A percentile compares a stretch with the other conserved stretches of the same genome.
These are phyloP conservation scores for Lycia hirtaria DNA, from an alignment of 2,888 invertebrate genomes.

Conservation along the genomic window DNA sequence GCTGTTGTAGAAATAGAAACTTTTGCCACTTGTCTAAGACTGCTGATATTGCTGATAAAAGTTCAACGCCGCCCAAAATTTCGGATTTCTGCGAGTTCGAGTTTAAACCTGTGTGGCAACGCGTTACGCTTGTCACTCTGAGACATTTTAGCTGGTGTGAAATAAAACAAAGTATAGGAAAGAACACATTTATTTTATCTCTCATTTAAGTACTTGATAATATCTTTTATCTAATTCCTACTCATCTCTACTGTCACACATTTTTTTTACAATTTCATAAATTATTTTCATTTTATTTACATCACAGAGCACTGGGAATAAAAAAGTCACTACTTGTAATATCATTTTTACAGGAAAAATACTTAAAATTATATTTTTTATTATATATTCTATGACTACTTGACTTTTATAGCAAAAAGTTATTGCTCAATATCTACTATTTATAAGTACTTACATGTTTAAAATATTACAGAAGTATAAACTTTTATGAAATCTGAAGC, in stretches of 20 bases:
- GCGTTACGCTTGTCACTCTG: no score
- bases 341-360: conserved; percentile 30
- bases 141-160: neutral
- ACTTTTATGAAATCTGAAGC: no score
- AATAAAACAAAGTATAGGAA: conserved; percentile 42
- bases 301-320: conserved; percentile 43
- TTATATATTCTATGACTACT: neutral
- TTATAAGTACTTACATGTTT: no score
- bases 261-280: conserved; percentile 37
- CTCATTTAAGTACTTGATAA: conserved; percentile 40
- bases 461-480: no score
- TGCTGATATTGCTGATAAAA: no score
- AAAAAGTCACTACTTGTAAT: conserved; percentile 9
- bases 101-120: no score
- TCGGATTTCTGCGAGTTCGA: no score
- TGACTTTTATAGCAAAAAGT: no score
- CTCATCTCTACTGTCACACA: conserved; percentile 35
- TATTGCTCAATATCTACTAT: no score
- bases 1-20: no score
- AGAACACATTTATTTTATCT: conserved; percentile 62
- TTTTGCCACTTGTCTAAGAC: no score
- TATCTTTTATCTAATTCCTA: conserved; percentile 32
- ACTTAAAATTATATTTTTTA: neutral
- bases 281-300: conserved; percentile 44
- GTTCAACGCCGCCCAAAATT: no score